A percentile compares a stretch with the other conserved stretches of the same genome.
phyloP scores from a whole-genome alignment of 2,797 vertebrate genomes.

The Epinephelus malabaricus region DNA sequence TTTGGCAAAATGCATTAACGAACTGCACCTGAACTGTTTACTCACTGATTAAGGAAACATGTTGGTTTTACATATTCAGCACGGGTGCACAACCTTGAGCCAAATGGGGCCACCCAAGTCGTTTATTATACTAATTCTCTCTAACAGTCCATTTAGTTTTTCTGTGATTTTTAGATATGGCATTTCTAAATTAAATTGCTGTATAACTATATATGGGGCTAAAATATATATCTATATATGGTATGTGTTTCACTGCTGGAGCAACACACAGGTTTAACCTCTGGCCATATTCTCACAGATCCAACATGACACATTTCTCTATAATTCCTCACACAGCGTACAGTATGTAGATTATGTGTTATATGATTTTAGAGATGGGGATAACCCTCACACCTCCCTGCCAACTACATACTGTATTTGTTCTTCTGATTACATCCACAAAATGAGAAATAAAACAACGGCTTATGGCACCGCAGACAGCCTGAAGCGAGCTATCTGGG shows the following conservation, averaged over 20 bases:
- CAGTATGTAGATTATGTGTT: slow-evolving; percentile 52
- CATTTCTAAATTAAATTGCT: neutral
- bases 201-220: too few relatives aligned
- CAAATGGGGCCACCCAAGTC: neutral
- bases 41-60: slow-evolving; percentile 10
- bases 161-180: neutral
- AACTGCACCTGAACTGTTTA: slow-evolving; percentile 13
- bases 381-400: slow-evolving; percentile 63
- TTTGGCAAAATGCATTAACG: slow-evolving; percentile 3
- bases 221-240: too few relatives aligned
- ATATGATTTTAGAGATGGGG: slow-evolving; percentile 49
- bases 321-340: slow-evolving; percentile 37
- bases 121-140: neutral
- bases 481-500: slow-evolving; percentile 72
- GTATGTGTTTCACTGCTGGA: neutral
- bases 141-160: neutral
- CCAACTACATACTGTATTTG: slow-evolving; percentile 69
- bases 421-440: slow-evolving; percentile 76
- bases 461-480: slow-evolving; percentile 71
- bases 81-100: neutral
- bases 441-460: slow-evolving; percentile 76
- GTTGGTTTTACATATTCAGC: slow-evolving; percentile 2
- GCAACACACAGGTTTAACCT: slow-evolving; percentile 36
- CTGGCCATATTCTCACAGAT: slow-evolving; percentile 43
- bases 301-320: slow-evolving; percentile 43